Evolutionary conservation across 2,888 invertebrate species (phyloP).

Genomic region (Omphaloscelis lunosa): DNA sequence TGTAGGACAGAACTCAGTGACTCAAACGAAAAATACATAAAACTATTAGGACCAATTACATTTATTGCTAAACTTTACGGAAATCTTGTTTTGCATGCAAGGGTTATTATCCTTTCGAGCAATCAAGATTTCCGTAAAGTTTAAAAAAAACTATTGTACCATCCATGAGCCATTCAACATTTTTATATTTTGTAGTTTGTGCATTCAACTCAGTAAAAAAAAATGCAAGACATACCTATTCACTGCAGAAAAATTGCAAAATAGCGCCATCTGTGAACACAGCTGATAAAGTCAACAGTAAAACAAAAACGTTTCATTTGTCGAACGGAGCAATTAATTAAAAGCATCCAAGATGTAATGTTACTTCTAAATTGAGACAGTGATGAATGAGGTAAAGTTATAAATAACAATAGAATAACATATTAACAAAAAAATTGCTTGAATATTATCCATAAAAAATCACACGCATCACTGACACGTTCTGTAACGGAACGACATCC

Average conservation of each 20-base stretch:
- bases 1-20: no score
- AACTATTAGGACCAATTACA: no score
- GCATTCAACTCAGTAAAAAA: background rate
- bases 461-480: slow-evolving; percentile 34
- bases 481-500: slow-evolving; percentile 69
- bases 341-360: background rate
- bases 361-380: background rate
- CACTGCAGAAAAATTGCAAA: background rate
- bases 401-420: background rate
- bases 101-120: background rate
- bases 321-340: no score
- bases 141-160: background rate
- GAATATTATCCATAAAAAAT: background rate
- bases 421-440: background rate
- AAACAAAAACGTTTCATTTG: slow-evolving; percentile 42
- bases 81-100: no score
- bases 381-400: background rate
- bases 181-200: no score
- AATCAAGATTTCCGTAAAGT: no score
- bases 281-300: background rate
- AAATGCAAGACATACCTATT: no score
- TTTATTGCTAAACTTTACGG: no score
- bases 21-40: no score
- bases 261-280: slow-evolving; percentile 47
- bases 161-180: background rate